Base-by-base conservation (phyloP, 2,797 vertebrate genomes). In the Coranthus polyacanthus region DNA sequence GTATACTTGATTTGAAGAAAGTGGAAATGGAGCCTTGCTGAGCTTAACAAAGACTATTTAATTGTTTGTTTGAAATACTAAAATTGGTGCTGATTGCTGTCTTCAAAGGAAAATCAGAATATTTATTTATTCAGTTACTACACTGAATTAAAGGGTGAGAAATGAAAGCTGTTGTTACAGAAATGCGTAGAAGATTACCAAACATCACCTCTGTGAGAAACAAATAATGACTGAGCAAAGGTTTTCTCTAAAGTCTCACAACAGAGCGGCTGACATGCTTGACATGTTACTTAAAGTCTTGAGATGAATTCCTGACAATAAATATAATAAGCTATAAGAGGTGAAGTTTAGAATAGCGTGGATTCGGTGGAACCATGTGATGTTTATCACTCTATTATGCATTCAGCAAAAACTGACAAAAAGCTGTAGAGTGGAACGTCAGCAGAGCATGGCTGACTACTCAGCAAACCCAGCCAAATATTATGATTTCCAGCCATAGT, bases 401-500 rank as follows among this genome's bases (percentile, higher is more conserved):
- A 78, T 82, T 78, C 61, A 76, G 75, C 55, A 39, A 42, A 72
- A 72, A 74, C 56, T 63, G 68, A 75, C 58, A 77, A 47, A 83
- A 62, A 69, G 15, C 56, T 24, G 49, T 22, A 18, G 67, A 75
- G 77, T 59, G 34, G 51, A 74, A 74, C 50, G 6, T 59, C 46
- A 79, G 72, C 11, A 12, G 24, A 81, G 69, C 52, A 49, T 12
- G 51, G 62, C 51, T 76, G 63, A 61, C 66, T 41, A 75, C 68
- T 75, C 70, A 78, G 70, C 60, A 79, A 71, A 81, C 53, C 55
- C 59, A 64, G 45, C 37, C 66, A 73, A 63, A 87, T 77, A 67
- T 80, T 68, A 50, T 64, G 45, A 81, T 87, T 87, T 86, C 73
- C 55, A 79, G 53, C 59, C 21, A 24, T 63, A 62, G 43, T 78